Evolutionary conservation across 2,888 invertebrate genomes (phyloP).

Genomic region (Epinotia brunnichana): DNA sequence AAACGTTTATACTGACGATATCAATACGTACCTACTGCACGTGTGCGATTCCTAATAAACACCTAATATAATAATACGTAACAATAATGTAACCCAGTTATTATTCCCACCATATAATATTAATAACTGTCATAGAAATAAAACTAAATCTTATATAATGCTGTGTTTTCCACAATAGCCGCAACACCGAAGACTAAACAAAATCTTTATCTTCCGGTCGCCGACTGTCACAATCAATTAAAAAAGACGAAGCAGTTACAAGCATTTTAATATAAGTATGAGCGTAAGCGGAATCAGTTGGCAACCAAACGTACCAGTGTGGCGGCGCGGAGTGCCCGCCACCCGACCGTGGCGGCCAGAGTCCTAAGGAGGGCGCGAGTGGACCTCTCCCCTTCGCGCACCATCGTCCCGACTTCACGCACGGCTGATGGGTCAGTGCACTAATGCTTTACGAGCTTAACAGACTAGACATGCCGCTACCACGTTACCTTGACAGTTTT

Average conservation of each 20-base stretch:
- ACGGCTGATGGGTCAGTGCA: conserved; percentile 79
- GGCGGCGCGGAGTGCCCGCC: conserved; percentile 71
- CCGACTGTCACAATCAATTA: conserved; percentile 6
- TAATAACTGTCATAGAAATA: not conserved
- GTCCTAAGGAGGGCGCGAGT: conserved; percentile 75
- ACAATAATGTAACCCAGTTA: not conserved
- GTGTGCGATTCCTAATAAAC: conserved; percentile 14
- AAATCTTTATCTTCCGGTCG: not conserved
- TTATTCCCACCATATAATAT: conserved; percentile 1
- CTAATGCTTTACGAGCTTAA: conserved; percentile 58
- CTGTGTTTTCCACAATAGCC: not conserved
- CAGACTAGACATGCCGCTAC: conserved; percentile 56
- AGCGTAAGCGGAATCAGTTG: conserved; percentile 49
- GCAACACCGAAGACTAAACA: not conserved
- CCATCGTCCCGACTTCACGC: conserved; percentile 80
- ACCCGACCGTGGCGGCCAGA: conserved; percentile 77
- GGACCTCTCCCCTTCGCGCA: conserved; percentile 77
- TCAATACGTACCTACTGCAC: conserved; percentile 10
- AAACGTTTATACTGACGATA: conserved; percentile 37
- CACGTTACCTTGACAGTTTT: conserved; percentile 63
- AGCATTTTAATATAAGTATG: conserved; percentile 13
- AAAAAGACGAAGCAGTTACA: conserved; percentile 4
- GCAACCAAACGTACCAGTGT: conserved; percentile 70
- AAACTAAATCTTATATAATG: not conserved
- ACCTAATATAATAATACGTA: conserved; percentile 23